Evolutionary conservation across 2,797 vertebrate genomes (phyloP).

Genomic region (Gambusia yucatana): DNA sequence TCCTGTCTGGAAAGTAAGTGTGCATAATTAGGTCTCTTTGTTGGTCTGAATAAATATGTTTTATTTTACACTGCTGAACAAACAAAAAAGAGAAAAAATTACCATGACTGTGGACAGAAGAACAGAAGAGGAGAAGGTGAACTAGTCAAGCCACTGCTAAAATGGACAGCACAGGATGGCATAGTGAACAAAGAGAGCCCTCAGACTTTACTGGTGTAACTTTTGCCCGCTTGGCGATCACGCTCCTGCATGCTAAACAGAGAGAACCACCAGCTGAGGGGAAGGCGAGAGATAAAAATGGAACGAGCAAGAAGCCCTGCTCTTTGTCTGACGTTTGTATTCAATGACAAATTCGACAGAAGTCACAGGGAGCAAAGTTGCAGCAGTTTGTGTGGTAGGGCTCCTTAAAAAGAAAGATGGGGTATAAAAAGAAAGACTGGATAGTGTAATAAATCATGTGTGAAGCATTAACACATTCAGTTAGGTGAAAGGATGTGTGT

Average conservation of each 20-base stretch:
- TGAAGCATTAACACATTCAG: conserved; percentile 58
- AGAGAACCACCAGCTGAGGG: conserved; percentile 35
- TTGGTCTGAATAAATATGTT: conserved; percentile 38
- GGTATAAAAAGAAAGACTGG: background rate
- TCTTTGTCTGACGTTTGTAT: conserved; percentile 48
- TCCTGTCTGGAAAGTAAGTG: conserved; percentile 33
- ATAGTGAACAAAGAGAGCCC: conserved; percentile 54
- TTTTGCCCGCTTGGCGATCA: conserved; percentile 46
- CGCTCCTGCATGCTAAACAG: conserved; percentile 68
- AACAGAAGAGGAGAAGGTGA: background rate
- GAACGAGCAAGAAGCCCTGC: conserved; percentile 24
- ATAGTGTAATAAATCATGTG: conserved; percentile 56
- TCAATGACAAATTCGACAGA: conserved; percentile 51
- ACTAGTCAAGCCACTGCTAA: conserved; percentile 31
- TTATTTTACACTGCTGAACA: conserved; percentile 17
- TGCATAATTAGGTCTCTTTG: conserved; percentile 49
- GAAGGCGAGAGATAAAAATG: conserved; percentile 5
- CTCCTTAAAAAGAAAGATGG: conserved; percentile 28
- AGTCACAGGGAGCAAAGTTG: conserved; percentile 44
- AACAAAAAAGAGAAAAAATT: conserved; percentile 18
- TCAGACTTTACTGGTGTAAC: conserved; percentile 65
- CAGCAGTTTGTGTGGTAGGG: conserved; percentile 30
- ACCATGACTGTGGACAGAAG: conserved; percentile 45
- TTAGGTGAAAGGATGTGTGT: conserved; percentile 40
- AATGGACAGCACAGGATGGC: conserved; percentile 42